Conservation (phyloP, 2,888 invertebrate species). For the Tenthredo scrophulariae region DNA sequence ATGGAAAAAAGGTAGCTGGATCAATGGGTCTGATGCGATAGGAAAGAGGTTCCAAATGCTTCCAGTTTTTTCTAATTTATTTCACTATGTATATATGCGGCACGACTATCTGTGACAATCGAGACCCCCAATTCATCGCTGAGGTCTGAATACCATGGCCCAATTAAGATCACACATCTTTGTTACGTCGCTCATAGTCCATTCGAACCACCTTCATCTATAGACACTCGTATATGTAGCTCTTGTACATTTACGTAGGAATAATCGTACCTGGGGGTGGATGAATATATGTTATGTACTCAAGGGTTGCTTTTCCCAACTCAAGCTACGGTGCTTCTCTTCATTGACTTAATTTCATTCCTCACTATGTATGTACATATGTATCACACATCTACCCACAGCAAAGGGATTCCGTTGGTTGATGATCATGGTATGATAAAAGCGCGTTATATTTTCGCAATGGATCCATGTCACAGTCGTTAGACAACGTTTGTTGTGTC, state of each 20-base stretch:
- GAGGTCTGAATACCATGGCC: not conserved
- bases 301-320: constrained; percentile 34
- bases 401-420: not conserved
- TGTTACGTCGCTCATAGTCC: not conserved
- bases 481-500: constrained; percentile 22
- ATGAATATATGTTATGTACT: not conserved
- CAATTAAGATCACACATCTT: not conserved
- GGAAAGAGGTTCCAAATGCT: not conserved
- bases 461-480: constrained; percentile 24
- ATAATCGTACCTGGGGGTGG: constrained; percentile 1
- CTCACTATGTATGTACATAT: not conserved
- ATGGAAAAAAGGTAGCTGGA: not conserved
- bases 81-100: too few relatives aligned
- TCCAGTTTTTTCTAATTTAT: not conserved
- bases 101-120: not conserved
- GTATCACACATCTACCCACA: not conserved
- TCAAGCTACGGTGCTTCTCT: not conserved
- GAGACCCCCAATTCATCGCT: not conserved
- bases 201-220: not conserved
- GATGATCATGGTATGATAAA: not conserved
- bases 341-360: constrained; percentile 45
- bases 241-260: not conserved
- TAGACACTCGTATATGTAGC: not conserved
- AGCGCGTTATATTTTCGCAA: constrained; percentile 8
- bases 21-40: not conserved